Conservation (phyloP, 2,113 vertebrate species). For the cattle (Bos taurus) region DNA sequence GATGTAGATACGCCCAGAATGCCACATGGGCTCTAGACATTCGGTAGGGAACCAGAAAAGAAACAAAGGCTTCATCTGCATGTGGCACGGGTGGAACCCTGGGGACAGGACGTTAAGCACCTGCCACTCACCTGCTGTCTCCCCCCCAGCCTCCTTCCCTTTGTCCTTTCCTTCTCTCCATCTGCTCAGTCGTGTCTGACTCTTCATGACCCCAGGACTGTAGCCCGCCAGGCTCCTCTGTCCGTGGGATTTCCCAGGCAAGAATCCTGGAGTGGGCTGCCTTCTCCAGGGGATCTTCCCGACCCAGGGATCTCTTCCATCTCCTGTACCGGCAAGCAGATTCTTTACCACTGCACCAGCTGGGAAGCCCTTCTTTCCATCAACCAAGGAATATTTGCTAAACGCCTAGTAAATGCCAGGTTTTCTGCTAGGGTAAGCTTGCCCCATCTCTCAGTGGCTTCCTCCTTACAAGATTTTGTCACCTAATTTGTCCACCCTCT, state of each 20-base stretch:
- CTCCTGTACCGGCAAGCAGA: background rate
- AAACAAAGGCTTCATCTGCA: background rate
- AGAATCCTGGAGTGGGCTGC: background rate
- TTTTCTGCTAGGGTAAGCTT: background rate
- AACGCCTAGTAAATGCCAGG: background rate
- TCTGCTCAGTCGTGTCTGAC: background rate
- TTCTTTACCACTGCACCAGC: background rate
- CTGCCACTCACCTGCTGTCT: fast-evolving
- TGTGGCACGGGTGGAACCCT: background rate
- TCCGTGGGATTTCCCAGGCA: background rate
- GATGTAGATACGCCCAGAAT: background rate
- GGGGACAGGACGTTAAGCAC: background rate
- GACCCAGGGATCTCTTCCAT: background rate
- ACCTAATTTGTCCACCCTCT: background rate
- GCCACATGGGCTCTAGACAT: background rate
- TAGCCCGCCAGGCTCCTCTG: background rate
- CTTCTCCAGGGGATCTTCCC: background rate
- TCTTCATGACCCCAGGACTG: background rate
- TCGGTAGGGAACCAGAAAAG: background rate
- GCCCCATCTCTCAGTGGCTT: background rate
- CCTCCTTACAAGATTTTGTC: background rate
- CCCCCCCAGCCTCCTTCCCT: fast-evolving
- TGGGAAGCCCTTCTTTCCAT: background rate
- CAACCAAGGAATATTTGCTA: background rate
- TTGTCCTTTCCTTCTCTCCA: background rate